A percentile compares a stretch with the other conserved stretches of the same genome.
Conservation (phyloP, 2,888 invertebrate species). For the Ophion costatus region DNA sequence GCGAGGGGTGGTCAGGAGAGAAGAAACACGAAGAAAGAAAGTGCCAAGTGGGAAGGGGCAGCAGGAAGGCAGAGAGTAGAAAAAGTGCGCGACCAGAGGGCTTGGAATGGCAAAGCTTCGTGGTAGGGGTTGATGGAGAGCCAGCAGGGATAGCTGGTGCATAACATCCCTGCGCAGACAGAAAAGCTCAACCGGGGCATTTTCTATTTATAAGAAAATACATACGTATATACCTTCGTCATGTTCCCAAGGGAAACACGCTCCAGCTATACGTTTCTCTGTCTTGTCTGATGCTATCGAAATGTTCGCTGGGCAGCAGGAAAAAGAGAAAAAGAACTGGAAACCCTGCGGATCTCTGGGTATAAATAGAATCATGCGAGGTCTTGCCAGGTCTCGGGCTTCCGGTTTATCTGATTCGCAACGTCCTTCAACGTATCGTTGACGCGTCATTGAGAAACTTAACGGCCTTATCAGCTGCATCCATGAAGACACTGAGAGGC, state of each 20-base stretch:
- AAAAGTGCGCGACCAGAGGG: constrained; percentile 40
- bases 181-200: constrained; percentile 70
- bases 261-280: constrained; percentile 31
- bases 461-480: not conserved
- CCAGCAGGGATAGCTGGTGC: constrained; percentile 8
- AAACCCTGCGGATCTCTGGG: not conserved
- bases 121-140: constrained; percentile 1
- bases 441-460: not conserved
- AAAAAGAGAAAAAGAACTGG: not conserved
- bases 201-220: constrained; percentile 81
- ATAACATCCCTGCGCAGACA: constrained; percentile 50
- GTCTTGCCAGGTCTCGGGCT: not conserved
- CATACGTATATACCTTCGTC: constrained; percentile 71
- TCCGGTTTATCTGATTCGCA: constrained; percentile 13
- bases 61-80: constrained; percentile 24
- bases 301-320: constrained; percentile 1
- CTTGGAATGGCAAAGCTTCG: constrained; percentile 25
- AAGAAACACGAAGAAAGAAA: constrained; percentile 51
- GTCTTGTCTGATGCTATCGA: constrained; percentile 53
- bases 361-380: not conserved
- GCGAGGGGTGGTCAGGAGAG: constrained; percentile 48
- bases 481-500: no score
- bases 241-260: constrained; percentile 68
- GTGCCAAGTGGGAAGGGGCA: constrained; percentile 34
- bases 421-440: constrained; percentile 1